These are phyloP conservation scores for Sturmia bella DNA, from an alignment of 2,888 invertebrate genomes.

Conservation along the genomic window DNA sequence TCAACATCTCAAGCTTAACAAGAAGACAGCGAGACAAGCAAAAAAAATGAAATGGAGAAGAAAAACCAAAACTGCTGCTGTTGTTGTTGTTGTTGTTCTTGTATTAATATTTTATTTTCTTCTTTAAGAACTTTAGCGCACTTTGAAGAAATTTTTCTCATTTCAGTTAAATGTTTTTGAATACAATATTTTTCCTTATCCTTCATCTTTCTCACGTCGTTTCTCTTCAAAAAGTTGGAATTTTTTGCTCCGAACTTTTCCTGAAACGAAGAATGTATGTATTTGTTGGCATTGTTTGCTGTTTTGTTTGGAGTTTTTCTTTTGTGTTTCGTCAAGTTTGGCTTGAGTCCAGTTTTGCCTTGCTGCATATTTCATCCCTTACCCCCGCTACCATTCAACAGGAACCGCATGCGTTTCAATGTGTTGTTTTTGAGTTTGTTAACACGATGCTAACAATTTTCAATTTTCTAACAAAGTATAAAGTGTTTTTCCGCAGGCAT, in stretches of 20 bases:
- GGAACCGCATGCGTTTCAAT: background rate
- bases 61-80: conserved; percentile 17
- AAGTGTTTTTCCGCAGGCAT: conserved; percentile 44
- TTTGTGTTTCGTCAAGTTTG: conserved; percentile 47
- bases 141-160: conserved; percentile 31
- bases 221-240: background rate
- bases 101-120: conserved; percentile 1
- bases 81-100: background rate
- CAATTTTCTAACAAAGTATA: conserved; percentile 10
- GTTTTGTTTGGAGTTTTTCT: conserved; percentile 19
- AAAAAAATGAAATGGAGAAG: conserved; percentile 33
- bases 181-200: conserved; percentile 7
- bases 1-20: conserved; percentile 67
- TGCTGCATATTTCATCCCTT: conserved; percentile 29
- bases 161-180: conserved; percentile 45
- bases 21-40: conserved; percentile 56
- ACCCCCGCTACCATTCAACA: background rate
- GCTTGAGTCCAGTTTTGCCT: conserved; percentile 59
- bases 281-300: conserved; percentile 49
- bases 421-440: conserved; percentile 62
- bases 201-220: background rate
- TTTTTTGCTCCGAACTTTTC: conserved; percentile 38
- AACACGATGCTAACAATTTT: conserved; percentile 58
- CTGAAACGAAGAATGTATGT: conserved; percentile 41
- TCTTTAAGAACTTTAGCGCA: conserved; percentile 19